Percentiles rank a stretch among this genome's conserved stretches.
Conservation (phyloP, 2,797 vertebrate genomes). For the Stomatorhinus walkeri region DNA sequence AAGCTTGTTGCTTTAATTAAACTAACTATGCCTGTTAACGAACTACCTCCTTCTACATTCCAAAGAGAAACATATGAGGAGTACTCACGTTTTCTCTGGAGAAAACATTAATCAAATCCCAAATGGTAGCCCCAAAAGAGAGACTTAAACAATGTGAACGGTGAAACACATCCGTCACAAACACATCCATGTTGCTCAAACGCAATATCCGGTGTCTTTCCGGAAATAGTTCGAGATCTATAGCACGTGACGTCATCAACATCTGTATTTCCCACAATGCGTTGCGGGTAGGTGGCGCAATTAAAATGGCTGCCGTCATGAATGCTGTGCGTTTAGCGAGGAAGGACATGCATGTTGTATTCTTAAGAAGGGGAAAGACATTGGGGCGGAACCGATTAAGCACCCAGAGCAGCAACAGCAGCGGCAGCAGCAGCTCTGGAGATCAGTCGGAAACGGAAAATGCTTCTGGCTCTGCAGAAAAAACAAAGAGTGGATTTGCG, state of each 20-base stretch:
- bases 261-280: constrained; percentile 18
- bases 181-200: constrained; percentile 54
- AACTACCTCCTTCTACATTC: neutral
- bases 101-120: constrained; percentile 42
- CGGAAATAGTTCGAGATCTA: neutral
- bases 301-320: constrained; percentile 43
- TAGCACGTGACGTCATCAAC: neutral
- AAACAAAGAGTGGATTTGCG: constrained; percentile 39
- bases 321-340: constrained; percentile 23
- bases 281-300: neutral
- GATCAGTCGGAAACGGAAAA: neutral
- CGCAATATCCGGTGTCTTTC: neutral
- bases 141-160: constrained; percentile 24
- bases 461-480: neutral
- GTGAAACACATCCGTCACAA: constrained; percentile 31
- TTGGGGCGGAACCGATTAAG: constrained; percentile 11
- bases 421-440: neutral
- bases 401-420: neutral
- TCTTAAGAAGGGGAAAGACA: neutral
- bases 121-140: constrained; percentile 35
- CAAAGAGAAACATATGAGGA: neutral
- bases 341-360: neutral
- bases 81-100: constrained; percentile 40
- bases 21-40: neutral
- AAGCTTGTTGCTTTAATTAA: neutral